Evolutionary conservation across 2,113 vertebrate genomes (phyloP), one percentile per base, ranked within the genome.

Genomic region (Mungos mungo): DNA sequence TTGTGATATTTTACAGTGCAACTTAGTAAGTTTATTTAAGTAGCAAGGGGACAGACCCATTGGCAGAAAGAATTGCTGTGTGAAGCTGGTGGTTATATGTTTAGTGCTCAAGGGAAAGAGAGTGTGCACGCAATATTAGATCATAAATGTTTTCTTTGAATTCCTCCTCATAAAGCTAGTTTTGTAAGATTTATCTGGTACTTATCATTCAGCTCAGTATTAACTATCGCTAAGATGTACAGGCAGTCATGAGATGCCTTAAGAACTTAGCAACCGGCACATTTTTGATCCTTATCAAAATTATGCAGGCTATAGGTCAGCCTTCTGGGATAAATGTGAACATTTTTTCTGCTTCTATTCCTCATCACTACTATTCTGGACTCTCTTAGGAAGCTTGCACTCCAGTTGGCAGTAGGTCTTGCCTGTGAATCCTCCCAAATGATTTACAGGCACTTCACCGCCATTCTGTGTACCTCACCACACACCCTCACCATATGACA

Each of bases 391-490:
- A 63, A n/a, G 31, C 29, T 19, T 89, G 29, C 19, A 4, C 54
- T 18, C 1, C 11, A 76, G 41, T 15, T 27, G 2, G 38, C 13
- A 15, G 14, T 21, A 8, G 16, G 11, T 7, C 9, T 8, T 65
- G 31, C 15, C 23, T 45, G 47, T 4, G 54, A 19, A 63, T 63
- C 13, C 11, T 15, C 54, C 54, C 72, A 50, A 1, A 5, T 35
- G 10, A 47, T 57, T n/a, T 41, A 27, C 2, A 4, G 41, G 21
- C 0, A 50, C 15, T 6, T 27, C 21, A 3, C 8, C 9, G 35
- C 35, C 31, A 12, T 89, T 10, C 15, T 50, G 31, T 90, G 33
- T 35, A 4, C 0, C 38, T 72, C 31, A 25, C 19, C 29, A 63
- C 7, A 3, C 4, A 25, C 29, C 29, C 71, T 41, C 29, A 35